phyloP scores from a whole-genome alignment of 2,797 vertebrate species.

The Ispidina picta region DNA sequence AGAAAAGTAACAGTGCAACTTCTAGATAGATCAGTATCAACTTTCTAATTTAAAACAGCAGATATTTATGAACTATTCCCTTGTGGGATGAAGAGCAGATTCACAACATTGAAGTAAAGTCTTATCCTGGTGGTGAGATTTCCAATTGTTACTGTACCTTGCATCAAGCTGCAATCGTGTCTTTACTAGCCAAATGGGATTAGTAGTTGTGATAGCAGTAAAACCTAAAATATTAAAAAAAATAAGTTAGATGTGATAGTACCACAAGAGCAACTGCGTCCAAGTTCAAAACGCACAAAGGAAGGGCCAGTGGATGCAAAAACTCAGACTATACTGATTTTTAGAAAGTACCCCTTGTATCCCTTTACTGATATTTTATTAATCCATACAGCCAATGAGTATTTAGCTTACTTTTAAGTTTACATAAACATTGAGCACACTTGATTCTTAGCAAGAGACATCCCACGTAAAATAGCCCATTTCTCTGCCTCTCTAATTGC shows the following conservation, averaged over 20 bases:
- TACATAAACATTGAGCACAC: not conserved
- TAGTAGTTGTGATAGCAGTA: conserved; percentile 92
- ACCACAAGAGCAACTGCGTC: not conserved
- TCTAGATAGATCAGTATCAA: not conserved
- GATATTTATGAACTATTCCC: not conserved
- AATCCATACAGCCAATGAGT: conserved; percentile 53
- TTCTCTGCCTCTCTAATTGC: not conserved
- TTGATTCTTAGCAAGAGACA: conserved; percentile 26
- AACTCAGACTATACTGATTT: conserved; percentile 57
- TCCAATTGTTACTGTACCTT: conserved; percentile 77
- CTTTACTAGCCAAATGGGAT: conserved; percentile 99
- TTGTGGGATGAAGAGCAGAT: not conserved
- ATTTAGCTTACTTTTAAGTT: not conserved
- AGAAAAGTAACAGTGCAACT: not conserved
- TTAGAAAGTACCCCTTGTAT: not conserved
- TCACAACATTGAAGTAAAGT: not conserved
- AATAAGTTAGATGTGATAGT: conserved; percentile 66
- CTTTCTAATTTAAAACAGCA: not conserved
- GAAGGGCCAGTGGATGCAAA: conserved; percentile 36
- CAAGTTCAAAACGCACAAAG: not conserved
- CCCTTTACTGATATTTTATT: conserved; percentile 29
- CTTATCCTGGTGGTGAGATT: not conserved
- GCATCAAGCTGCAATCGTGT: conserved; percentile 96
- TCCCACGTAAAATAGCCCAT: not conserved
- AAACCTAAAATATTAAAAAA: conserved; percentile 89